Conservation (phyloP, 2,797 vertebrate species). For the Sebastes cheni region DNA sequence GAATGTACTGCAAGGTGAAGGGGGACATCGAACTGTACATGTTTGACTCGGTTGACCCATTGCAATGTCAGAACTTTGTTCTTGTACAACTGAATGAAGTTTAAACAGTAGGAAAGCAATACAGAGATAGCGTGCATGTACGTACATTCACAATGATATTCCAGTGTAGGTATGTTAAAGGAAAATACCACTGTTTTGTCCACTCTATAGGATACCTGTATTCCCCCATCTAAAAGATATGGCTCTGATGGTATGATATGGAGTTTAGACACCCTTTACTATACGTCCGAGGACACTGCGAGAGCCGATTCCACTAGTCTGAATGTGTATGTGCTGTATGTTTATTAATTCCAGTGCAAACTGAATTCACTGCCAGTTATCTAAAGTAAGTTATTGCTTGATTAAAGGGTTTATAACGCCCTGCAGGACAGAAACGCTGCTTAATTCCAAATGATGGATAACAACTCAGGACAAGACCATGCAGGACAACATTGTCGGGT, state of each 20-base stretch:
- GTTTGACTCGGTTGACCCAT: slow-evolving; percentile 51
- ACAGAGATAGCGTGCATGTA: slow-evolving; percentile 51
- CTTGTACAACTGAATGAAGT: slow-evolving; percentile 36
- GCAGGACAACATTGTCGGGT: neutral
- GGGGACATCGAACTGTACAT: slow-evolving; percentile 20
- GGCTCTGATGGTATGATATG: slow-evolving; percentile 15
- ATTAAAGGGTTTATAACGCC: neutral
- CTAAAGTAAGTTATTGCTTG: slow-evolving; percentile 8
- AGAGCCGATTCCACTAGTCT: neutral
- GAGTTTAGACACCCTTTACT: neutral
- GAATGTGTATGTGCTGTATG: slow-evolving; percentile 11
- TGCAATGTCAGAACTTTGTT: slow-evolving; percentile 60
- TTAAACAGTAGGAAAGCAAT: slow-evolving; percentile 58
- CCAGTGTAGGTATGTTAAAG: slow-evolving; percentile 42
- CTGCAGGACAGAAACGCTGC: neutral
- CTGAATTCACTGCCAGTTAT: slow-evolving; percentile 40
- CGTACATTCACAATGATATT: slow-evolving; percentile 44
- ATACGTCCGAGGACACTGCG: neutral
- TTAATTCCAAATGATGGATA: slow-evolving; percentile 20
- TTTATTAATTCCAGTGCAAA: slow-evolving; percentile 10
- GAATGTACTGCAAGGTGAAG: slow-evolving; percentile 51
- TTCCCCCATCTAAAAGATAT: neutral
- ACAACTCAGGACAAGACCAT: slow-evolving; percentile 27
- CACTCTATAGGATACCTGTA: neutral
- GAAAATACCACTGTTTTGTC: slow-evolving; percentile 56